Evolutionary conservation across 2,797 vertebrate genomes (phyloP).

Genomic region (Siniperca obscura): DNA sequence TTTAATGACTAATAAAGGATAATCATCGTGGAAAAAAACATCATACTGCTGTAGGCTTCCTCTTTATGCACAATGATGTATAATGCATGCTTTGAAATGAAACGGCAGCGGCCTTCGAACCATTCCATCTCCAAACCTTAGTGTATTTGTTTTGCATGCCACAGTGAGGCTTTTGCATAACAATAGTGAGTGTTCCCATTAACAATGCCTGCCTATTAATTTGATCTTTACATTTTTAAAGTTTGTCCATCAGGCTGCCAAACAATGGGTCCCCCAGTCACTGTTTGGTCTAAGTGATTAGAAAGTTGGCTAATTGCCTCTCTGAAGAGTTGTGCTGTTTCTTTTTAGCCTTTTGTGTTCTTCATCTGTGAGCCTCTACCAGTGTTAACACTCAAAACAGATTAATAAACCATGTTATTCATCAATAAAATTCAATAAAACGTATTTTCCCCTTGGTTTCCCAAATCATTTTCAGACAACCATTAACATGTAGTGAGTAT

Average conservation of each 20-base stretch:
- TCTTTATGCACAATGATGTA: slow-evolving; percentile 88
- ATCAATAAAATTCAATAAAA: slow-evolving; percentile 18
- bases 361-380: slow-evolving; percentile 32
- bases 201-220: slow-evolving; percentile 82
- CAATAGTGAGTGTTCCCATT: slow-evolving; percentile 80
- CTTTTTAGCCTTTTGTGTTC: slow-evolving; percentile 37
- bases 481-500: not conserved
- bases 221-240: slow-evolving; percentile 82
- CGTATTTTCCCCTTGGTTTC: not conserved
- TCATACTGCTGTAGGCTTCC: slow-evolving; percentile 87
- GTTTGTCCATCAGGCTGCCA: slow-evolving; percentile 81
- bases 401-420: slow-evolving; percentile 38
- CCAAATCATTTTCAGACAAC: not conserved
- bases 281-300: slow-evolving; percentile 74
- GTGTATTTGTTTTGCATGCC: slow-evolving; percentile 85
- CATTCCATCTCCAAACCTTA: slow-evolving; percentile 82
- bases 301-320: slow-evolving; percentile 80
- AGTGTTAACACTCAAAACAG: slow-evolving; percentile 32
- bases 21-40: slow-evolving; percentile 84
- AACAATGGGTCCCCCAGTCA: slow-evolving; percentile 68
- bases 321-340: slow-evolving; percentile 68
- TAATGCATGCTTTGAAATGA: slow-evolving; percentile 89
- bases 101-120: slow-evolving; percentile 86
- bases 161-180: slow-evolving; percentile 85
- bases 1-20: slow-evolving; percentile 89